These are phyloP conservation scores for Mormyrops boulengeri DNA, from an alignment of 2,797 vertebrate species.

Conservation along the genomic window DNA sequence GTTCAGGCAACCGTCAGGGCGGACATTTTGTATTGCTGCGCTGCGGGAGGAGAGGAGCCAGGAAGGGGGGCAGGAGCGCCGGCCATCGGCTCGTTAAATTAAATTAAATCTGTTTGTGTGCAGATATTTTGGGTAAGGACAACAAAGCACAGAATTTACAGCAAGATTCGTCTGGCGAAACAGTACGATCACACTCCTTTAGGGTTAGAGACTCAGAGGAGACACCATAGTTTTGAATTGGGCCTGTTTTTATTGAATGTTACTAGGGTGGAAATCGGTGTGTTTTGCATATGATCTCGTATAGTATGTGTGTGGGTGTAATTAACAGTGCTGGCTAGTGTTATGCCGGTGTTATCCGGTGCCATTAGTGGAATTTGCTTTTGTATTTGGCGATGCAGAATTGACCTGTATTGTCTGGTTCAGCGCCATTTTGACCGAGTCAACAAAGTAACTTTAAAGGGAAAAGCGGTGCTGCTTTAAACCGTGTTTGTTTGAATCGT, in stretches of 20 bases:
- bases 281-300: background rate
- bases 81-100: conserved; percentile 20
- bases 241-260: background rate
- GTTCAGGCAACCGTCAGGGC: conserved; percentile 6
- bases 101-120: conserved; percentile 47
- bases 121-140: conserved; percentile 59
- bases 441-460: background rate
- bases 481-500: background rate
- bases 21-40: conserved; percentile 51
- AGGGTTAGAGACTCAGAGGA: background rate
- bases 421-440: conserved; percentile 22
- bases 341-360: background rate
- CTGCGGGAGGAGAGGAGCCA: conserved; percentile 21
- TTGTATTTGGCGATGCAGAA: background rate
- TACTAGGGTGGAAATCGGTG: background rate
- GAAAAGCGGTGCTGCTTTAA: background rate
- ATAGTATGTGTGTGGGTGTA: background rate
- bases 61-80: conserved; percentile 27
- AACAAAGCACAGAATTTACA: conserved; percentile 33
- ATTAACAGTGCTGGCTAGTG: background rate
- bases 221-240: background rate
- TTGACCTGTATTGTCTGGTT: conserved; percentile 16
- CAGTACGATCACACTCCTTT: conserved; percentile 17
- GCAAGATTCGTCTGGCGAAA: background rate
- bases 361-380: background rate